Evolutionary conservation across 2,797 vertebrate species (phyloP).

Genomic region (Typhlichthys subterraneus): DNA sequence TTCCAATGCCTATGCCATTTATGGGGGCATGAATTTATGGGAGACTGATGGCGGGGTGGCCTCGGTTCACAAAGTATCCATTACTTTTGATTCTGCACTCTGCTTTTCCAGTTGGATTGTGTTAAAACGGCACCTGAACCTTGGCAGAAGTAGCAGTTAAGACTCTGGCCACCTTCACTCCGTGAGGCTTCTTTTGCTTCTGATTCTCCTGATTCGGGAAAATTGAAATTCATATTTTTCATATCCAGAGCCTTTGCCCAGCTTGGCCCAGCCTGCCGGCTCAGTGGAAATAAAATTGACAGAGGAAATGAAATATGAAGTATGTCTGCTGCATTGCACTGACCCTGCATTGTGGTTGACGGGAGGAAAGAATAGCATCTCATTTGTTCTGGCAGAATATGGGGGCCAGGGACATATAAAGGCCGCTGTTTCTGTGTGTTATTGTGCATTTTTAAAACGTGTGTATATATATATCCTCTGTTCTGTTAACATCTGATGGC

Average conservation of each 20-base stretch:
- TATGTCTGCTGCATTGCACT: slow-evolving; percentile 33
- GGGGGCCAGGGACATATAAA: slow-evolving; percentile 30
- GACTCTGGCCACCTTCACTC: neutral
- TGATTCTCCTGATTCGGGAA: slow-evolving; percentile 21
- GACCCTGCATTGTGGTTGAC: slow-evolving; percentile 35
- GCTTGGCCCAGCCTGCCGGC: slow-evolving; percentile 34
- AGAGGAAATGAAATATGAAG: slow-evolving; percentile 52
- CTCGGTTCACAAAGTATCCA: slow-evolving; percentile 30
- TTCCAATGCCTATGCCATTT: slow-evolving; percentile 10
- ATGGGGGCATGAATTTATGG: neutral
- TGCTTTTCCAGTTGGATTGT: slow-evolving; percentile 13
- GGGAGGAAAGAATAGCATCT: slow-evolving; percentile 15
- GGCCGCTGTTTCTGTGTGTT: slow-evolving; percentile 34
- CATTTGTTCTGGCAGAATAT: slow-evolving; percentile 29
- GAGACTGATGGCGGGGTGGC: slow-evolving; percentile 28
- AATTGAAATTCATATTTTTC: slow-evolving; percentile 52
- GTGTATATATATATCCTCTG: slow-evolving; percentile 9
- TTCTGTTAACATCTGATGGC: slow-evolving; percentile 43
- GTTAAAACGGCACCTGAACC: slow-evolving; percentile 45
- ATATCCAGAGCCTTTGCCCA: slow-evolving; percentile 28
- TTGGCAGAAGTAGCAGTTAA: slow-evolving; percentile 37
- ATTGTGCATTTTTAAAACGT: slow-evolving; percentile 3
- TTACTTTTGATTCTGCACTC: slow-evolving; percentile 38
- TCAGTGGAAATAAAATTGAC: slow-evolving; percentile 46
- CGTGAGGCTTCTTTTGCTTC: slow-evolving; percentile 21